Evolutionary conservation across 2,113 vertebrate species (phyloP).

Genomic region (Felis catus): F.catus_Fca126_mat1.0 CM031420.1:93210501-93211000

Average conservation of each 20-base stretch:
- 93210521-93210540: not conserved
- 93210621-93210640: not conserved
- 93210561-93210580: not conserved
- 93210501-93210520: not conserved
- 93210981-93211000: not conserved
- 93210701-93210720: not conserved
- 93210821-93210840: conserved; percentile 15
- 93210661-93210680: not conserved
- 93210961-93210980: not conserved
- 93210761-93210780: not conserved
- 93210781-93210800: not conserved
- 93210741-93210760: not conserved
- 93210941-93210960: not conserved
- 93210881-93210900: not conserved
- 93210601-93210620: not conserved
- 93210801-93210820: not conserved
- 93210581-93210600: not conserved
- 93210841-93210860: not conserved
- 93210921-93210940: not conserved
- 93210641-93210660: not conserved
- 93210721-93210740: not conserved
- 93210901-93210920: not conserved
- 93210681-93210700: not conserved
- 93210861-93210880: not conserved
- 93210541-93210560: not conserved